These are phyloP conservation scores for Pseudocheirus occidentalis DNA, from an alignment of 2,797 vertebrate genomes.

Conservation along the genomic window DNA sequence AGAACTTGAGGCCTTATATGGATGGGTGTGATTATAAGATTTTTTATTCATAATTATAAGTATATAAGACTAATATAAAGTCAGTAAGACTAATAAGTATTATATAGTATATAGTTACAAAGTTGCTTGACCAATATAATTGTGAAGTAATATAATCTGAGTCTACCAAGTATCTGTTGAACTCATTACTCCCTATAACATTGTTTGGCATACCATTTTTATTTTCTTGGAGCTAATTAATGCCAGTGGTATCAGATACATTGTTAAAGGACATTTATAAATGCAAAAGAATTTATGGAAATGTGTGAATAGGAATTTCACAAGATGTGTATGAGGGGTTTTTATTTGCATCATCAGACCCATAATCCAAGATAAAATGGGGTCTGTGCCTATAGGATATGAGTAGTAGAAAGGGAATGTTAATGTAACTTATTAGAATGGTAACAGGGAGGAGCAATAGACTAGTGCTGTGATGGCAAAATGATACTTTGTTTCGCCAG, in stretches of 20 bases:
- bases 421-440: background rate
- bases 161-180: background rate
- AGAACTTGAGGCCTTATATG: slow-evolving; percentile 8
- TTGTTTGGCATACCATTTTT: background rate
- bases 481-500: background rate
- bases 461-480: no score
- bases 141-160: background rate
- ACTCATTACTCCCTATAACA: background rate
- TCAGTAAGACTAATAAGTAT: no score
- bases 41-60: no score
- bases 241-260: background rate
- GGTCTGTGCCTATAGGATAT: background rate
- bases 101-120: background rate
- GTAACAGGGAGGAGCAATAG: background rate
- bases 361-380: background rate
- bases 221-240: background rate
- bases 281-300: background rate
- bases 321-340: background rate
- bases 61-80: no score
- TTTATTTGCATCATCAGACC: background rate
- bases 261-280: background rate
- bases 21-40: background rate
- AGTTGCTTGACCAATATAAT: background rate
- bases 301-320: background rate
- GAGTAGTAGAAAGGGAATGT: background rate